phyloP scores from a whole-genome alignment of 1,140 invertebrate genomes.

The Hirudo medicinalis region DNA sequence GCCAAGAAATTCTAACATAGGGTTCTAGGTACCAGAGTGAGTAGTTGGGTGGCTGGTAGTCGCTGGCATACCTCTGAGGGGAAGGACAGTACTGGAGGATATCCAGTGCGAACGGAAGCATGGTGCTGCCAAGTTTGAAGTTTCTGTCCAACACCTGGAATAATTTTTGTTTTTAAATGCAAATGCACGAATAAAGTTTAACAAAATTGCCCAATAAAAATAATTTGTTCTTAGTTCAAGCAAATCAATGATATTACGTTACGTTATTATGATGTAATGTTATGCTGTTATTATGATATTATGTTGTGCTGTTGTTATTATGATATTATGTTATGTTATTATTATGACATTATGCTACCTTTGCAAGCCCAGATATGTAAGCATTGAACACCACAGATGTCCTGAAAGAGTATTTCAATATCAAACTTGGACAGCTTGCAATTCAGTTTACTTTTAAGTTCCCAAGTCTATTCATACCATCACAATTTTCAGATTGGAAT shows the following conservation, averaged over 20 bases:
- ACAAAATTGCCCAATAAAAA: neutral
- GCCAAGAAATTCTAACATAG: slow-evolving; percentile 72
- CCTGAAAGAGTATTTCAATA: slow-evolving; percentile 38
- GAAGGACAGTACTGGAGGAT: slow-evolving; percentile 76
- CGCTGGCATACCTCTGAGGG: slow-evolving; percentile 51
- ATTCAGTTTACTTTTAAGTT: too few relatives aligned
- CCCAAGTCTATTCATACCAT: too few relatives aligned
- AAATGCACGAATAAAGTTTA: neutral
- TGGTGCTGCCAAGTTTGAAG: slow-evolving; percentile 69
- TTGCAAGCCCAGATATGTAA: slow-evolving; percentile 75
- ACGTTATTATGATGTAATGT: too few relatives aligned
- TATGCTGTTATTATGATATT: too few relatives aligned
- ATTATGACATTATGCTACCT: slow-evolving; percentile 29
- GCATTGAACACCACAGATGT: slow-evolving; percentile 85
- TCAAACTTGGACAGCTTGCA: neutral
- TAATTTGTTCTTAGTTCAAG: neutral
- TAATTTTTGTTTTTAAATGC: neutral
- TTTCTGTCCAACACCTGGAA: slow-evolving; percentile 80
- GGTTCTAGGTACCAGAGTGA: slow-evolving; percentile 76
- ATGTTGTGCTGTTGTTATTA: slow-evolving; percentile 16
- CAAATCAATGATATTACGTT: too few relatives aligned
- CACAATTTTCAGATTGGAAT: too few relatives aligned
- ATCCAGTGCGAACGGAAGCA: slow-evolving; percentile 69
- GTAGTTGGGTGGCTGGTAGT: slow-evolving; percentile 52
- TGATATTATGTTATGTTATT: slow-evolving; percentile 23